Conservation (phyloP, 1,140 invertebrate species). For the Penaeus vannamei region DNA sequence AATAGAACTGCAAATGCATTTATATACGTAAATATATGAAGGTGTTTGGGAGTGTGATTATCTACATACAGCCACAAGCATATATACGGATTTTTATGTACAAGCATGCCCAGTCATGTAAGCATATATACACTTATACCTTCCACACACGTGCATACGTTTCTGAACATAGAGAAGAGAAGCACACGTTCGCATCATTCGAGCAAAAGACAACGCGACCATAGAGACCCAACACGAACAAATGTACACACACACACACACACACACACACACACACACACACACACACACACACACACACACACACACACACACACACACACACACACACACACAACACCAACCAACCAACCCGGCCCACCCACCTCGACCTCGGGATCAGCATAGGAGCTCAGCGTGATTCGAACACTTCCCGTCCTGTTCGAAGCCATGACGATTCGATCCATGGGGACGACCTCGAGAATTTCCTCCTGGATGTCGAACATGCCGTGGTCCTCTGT, state of each 20-base stretch:
- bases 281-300: not conserved
- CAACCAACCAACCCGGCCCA: not conserved
- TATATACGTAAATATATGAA: no score
- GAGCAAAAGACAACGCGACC: no score
- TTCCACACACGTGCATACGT: not conserved
- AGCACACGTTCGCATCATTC: no score
- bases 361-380: not conserved
- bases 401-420: not conserved
- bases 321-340: not conserved
- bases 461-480: slow-evolving; percentile 42
- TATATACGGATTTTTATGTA: not conserved
- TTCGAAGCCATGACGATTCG: not conserved
- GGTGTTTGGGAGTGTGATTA: no score
- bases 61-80: not conserved
- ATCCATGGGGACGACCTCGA: not conserved
- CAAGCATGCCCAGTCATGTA: not conserved
- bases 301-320: not conserved
- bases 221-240: no score
- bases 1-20: no score
- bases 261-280: not conserved
- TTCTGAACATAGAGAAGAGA: no score
- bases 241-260: not conserved
- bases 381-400: not conserved
- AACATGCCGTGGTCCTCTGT: slow-evolving; percentile 46
- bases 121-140: not conserved